Evolutionary conservation across 2,797 vertebrate genomes (phyloP), one percentile per base, ranked within the genome.

Genomic region (Loriculus beryllinus): DNA sequence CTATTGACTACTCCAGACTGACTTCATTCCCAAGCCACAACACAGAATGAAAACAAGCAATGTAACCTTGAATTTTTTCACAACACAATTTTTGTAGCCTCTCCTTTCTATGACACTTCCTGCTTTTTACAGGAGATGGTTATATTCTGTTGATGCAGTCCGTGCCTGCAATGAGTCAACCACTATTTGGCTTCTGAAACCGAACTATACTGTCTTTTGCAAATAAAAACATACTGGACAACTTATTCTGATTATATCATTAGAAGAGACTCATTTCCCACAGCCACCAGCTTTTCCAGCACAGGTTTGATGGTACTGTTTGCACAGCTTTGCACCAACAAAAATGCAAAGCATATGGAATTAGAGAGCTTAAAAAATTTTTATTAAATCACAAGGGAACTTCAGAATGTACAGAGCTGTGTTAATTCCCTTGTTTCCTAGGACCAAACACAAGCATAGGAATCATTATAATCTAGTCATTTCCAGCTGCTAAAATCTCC

Each of bases 61-160:
- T 2, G 49, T 45, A 95, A 96, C 94, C 96, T 96, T 95, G 94
- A 96, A 90, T 88, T 82, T 95, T 68, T 93, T 90, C 82, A 93
- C 54, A 93, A 92, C 39, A 90, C 54, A 69, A 31, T 72, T 95
- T 95, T 86, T 93, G 68, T 26, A 90, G 64, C 19, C 86, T 90
- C 65, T 82, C 81, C 51, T 84, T 96, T 87, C 86, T 67, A 35
- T 47, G 52, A 85, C 88, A 92, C 86, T 95, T 95, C 93, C 86
- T 87, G 83, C 64, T 82, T 90, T 90, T 92, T 90, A 74, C 3
- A 6, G 59, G 48, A 86, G 74, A 95, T 85, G 35, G 71, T 76
- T 93, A 84, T n/a, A 88, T 60, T 88, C 84, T 74, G 71, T 87
- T 88, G 84, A 89, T 88, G 63, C 16, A 69, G 72, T n/a, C 39